Evolutionary conservation across 2,113 vertebrate genomes (phyloP).

Genomic region (Dasyprocta punctata): DNA sequence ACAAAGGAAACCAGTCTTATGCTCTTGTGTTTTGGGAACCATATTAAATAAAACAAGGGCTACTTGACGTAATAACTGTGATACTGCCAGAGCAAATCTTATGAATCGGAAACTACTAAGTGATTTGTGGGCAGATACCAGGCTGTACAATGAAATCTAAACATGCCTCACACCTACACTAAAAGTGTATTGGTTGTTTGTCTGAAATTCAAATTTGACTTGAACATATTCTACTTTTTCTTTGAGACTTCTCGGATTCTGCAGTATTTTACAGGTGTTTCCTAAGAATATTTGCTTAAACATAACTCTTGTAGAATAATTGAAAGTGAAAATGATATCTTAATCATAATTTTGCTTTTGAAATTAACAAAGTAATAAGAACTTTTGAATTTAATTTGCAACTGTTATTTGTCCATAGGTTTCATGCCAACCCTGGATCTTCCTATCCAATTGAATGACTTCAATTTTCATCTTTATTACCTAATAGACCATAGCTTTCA

Average conservation of each 20-base stretch:
- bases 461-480: constrained; percentile 65
- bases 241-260: rapidly evolving
- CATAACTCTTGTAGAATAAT: not conserved
- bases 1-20: not conserved
- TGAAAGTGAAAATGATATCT: constrained; percentile 18
- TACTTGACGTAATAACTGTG: not conserved
- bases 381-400: constrained; percentile 7
- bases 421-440: not conserved
- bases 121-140: not conserved
- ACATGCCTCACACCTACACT: not conserved
- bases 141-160: not conserved
- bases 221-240: not conserved
- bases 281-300: not conserved
- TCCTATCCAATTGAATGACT: constrained; percentile 42
- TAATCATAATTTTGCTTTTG: not conserved
- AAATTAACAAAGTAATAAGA: not conserved
- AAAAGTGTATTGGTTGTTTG: not conserved
- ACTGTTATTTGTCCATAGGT: rapidly evolving
- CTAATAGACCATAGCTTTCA: constrained; percentile 77
- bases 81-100: not conserved
- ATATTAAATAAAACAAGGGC: not conserved
- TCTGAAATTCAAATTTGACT: not conserved
- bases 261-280: not conserved
- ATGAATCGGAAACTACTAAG: not conserved
- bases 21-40: not conserved